Percentiles rank a stretch among this genome's conserved stretches.
Conservation (phyloP, 1,140 invertebrate genomes). For the Laodelphax striatellus region DNA sequence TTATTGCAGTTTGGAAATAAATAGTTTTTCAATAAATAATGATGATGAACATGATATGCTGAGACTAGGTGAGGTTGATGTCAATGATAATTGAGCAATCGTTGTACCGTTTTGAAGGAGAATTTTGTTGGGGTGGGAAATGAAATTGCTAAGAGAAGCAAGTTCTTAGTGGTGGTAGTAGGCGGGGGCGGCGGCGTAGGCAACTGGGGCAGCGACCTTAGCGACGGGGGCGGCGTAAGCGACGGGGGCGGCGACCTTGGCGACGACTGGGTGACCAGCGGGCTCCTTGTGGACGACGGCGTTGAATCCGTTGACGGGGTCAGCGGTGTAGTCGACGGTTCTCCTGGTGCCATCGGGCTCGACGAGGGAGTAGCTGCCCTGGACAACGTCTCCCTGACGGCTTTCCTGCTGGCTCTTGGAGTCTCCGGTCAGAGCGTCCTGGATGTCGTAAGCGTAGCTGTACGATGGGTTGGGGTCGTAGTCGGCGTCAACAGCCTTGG, state of each 20-base stretch:
- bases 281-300: slow-evolving; percentile 5
- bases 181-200: slow-evolving; percentile 8
- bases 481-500: slow-evolving; percentile 35
- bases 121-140: too few species aligned
- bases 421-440: slow-evolving; percentile 53
- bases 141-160: background rate
- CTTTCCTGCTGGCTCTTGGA: slow-evolving; percentile 52
- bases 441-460: slow-evolving; percentile 52
- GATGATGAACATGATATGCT: too few species aligned
- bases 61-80: too few species aligned
- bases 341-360: slow-evolving; percentile 26
- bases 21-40: too few species aligned
- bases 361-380: slow-evolving; percentile 47
- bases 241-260: slow-evolving; percentile 8
- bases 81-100: too few species aligned
- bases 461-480: slow-evolving; percentile 37
- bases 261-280: slow-evolving; percentile 21
- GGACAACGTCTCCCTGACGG: slow-evolving; percentile 50
- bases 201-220: slow-evolving; percentile 20
- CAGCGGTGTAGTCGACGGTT: slow-evolving; percentile 24
- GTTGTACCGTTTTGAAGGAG: too few species aligned
- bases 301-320: slow-evolving; percentile 16
- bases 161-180: slow-evolving; percentile 5
- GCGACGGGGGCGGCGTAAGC: slow-evolving; percentile 8
- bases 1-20: too few species aligned